Evolutionary conservation across 2,113 vertebrate species (phyloP).

Genomic region (Callionymus lyra): DNA sequence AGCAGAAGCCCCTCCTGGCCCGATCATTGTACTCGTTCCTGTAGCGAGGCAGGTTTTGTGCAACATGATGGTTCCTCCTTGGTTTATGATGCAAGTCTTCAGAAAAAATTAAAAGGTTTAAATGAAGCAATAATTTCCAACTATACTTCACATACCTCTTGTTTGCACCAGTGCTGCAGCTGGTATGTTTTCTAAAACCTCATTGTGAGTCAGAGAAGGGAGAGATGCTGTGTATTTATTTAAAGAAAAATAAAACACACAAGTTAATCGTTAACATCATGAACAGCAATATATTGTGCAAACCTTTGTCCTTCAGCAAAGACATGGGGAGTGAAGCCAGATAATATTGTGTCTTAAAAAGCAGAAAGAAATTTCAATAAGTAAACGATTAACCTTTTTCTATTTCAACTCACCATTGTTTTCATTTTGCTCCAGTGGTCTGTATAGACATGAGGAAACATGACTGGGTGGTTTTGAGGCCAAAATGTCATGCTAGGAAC

Average conservation of each 20-base stretch:
- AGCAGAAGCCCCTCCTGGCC: conserved; percentile 45
- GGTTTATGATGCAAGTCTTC: conserved; percentile 5
- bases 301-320: conserved; percentile 27
- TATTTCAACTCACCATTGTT: conserved; percentile 26
- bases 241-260: background rate
- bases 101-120: background rate
- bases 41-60: conserved; percentile 33
- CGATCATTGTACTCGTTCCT: conserved; percentile 45
- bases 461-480: conserved; percentile 41
- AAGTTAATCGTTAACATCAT: background rate
- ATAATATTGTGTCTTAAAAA: conserved; percentile 2
- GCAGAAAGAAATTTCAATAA: conserved; percentile 28
- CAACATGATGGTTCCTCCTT: conserved; percentile 1
- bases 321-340: no score
- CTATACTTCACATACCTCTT: no score
- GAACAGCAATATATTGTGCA: conserved; percentile 3
- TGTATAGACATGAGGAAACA: conserved; percentile 43
- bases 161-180: no score
- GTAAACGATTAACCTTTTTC: conserved; percentile 9
- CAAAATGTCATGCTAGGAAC: conserved; percentile 44
- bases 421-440: conserved; percentile 62
- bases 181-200: no score
- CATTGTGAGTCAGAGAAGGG: no score
- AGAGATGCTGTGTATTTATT: no score
- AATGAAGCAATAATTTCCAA: no score